Base-by-base conservation (phyloP, 2,888 invertebrate genomes). In the Microctonus hyperodae region DNA sequence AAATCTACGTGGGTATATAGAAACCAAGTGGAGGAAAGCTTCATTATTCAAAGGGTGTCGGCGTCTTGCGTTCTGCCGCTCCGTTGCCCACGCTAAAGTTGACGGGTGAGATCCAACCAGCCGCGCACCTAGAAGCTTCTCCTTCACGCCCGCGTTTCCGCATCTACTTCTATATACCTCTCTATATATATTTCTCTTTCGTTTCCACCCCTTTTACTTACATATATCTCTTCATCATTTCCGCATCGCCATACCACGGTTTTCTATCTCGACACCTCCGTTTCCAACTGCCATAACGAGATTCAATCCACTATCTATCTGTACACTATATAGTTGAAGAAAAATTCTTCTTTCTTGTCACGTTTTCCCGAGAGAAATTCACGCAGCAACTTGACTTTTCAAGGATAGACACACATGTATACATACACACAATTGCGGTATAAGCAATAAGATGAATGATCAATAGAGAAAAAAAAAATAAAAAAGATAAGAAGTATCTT, bases 11-110 rank as follows among this genome's bases (percentile, higher is more conserved):
- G 66, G 50, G n/a, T n/a, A n/a, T 35, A 37, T 62, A 25, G 51
- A 65, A 28, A 51, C 61, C 37, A 20, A 51, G 44, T 55, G 50
- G 25, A 73, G 55, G 55, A 76, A 78, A 73, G 78, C 79, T 83
- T 82, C 81, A 82, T 83, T 83, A 82, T 81, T 82, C 82, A 82
- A 78, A 80, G 80, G 79, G 77, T 81, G 81, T 80, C 78, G 76
- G 76, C 80, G 75, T 79, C 79, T 81, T 77, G 76, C 75, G 75
- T 78, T 81, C 76, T 79, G 77, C 77, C 77, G 77, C 77, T 78
- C 76, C 73, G 77, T 72, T 79, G 79, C 73, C 73, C 75, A 72
- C 78, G 75, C 76, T 75, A 76, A 79, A 78, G 80, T 80, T 77
- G 79, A 80, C 78, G 77, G 78, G 75, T 76, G 75, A 75, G 71